A percentile compares a stretch with the other conserved stretches of the same genome.
Evolutionary conservation across 1,140 invertebrate genomes (phyloP).

Genomic region (Thalassaphorura encarpata): DNA sequence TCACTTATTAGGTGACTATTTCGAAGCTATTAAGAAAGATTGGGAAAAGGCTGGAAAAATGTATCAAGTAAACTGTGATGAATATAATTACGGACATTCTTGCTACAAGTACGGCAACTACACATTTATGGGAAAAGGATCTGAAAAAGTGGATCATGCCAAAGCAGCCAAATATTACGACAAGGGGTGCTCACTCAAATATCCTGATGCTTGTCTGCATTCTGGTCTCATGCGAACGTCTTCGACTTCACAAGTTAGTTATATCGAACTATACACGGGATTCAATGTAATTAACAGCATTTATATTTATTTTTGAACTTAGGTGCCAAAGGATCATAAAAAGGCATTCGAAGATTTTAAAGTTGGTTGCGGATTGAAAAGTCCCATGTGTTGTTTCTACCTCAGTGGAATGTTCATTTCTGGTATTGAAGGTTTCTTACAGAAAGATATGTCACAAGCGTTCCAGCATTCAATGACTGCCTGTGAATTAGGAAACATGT

Average conservation of each 20-base stretch:
- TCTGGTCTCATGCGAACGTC: constrained; percentile 57
- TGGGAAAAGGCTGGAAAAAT: constrained; percentile 62
- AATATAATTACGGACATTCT: constrained; percentile 65
- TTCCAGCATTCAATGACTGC: constrained; percentile 61
- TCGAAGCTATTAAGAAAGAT: constrained; percentile 70
- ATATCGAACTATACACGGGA: background rate
- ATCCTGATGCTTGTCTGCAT: constrained; percentile 59
- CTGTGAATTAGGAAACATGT: constrained; percentile 68
- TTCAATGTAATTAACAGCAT: background rate
- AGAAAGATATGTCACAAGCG: constrained; percentile 60
- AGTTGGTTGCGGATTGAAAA: constrained; percentile 56
- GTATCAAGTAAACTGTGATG: constrained; percentile 74
- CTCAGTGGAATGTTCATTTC: constrained; percentile 63
- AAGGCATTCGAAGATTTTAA: constrained; percentile 55
- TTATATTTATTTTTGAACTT: background rate
- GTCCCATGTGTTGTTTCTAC: constrained; percentile 64
- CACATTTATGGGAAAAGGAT: constrained; percentile 42
- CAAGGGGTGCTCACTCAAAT: constrained; percentile 61
- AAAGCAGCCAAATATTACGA: constrained; percentile 58
- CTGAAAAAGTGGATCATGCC: constrained; percentile 32
- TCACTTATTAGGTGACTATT: constrained; percentile 76
- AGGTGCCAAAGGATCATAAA: constrained; percentile 33
- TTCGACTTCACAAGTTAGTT: constrained; percentile 32
- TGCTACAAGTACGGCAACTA: constrained; percentile 76
- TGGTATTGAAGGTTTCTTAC: constrained; percentile 55